Evolutionary conservation across 2,888 invertebrate species (phyloP).

Genomic region (Nomada fabriciana): DNA sequence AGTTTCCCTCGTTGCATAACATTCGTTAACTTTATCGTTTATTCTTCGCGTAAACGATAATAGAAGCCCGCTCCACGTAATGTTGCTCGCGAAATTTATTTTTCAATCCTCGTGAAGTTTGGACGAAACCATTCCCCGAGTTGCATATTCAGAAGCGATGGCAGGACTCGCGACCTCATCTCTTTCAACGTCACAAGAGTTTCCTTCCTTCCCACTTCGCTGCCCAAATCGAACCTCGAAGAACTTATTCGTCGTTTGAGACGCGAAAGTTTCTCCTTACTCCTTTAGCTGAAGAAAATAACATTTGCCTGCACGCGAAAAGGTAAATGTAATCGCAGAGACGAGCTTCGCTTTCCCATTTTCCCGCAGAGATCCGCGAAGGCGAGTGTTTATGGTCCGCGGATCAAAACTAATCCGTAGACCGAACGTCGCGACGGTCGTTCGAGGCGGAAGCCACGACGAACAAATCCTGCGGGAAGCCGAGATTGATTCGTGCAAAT

Average conservation of each 20-base stretch:
- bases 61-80: too few relatives aligned
- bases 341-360: too few relatives aligned
- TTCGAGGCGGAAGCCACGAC: conserved; percentile 5
- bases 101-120: too few relatives aligned
- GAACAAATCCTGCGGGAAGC: conserved; percentile 33
- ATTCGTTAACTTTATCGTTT: too few relatives aligned
- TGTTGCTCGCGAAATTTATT: too few relatives aligned
- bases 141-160: not conserved
- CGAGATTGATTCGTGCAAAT: conserved; percentile 55
- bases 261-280: not conserved
- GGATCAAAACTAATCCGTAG: conserved; percentile 27
- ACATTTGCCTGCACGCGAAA: not conserved
- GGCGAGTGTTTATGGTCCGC: conserved; percentile 29
- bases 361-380: not conserved
- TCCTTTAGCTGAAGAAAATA: not conserved
- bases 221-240: not conserved
- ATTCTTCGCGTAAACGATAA: too few relatives aligned
- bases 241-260: not conserved
- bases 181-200: not conserved
- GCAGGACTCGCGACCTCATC: not conserved
- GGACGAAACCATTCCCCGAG: too few relatives aligned
- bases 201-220: not conserved
- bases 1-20: too few relatives aligned
- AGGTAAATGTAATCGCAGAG: conserved; percentile 18
- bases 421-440: not conserved